Evolutionary conservation across 2,888 invertebrate species (phyloP).

Genomic region (Spilosoma lubricipeda): DNA sequence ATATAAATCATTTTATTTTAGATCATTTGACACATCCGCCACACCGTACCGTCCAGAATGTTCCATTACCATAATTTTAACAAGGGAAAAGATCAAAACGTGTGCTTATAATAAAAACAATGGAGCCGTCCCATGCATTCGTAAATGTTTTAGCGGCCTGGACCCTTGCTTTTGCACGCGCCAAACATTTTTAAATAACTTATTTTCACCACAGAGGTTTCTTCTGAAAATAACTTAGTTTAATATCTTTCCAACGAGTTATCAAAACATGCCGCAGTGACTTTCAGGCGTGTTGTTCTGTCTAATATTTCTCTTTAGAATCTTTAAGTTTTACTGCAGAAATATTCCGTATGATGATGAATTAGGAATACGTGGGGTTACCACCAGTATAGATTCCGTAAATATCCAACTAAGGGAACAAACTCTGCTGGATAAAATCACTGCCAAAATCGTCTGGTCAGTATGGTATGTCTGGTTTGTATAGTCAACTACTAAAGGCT

Average conservation of each 20-base stretch:
- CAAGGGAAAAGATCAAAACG: slow-evolving; percentile 67
- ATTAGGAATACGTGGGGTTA: neutral
- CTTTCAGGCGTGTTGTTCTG: neutral
- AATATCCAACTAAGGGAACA: too few species aligned
- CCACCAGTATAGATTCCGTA: too few species aligned
- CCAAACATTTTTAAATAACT: slow-evolving; percentile 59
- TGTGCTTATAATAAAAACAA: slow-evolving; percentile 79
- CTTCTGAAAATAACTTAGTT: slow-evolving; percentile 52
- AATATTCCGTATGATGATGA: neutral
- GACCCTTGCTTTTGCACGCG: slow-evolving; percentile 59
- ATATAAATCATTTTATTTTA: slow-evolving; percentile 47
- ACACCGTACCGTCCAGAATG: slow-evolving; percentile 57
- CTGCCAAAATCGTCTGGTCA: too few species aligned
- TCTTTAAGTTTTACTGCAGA: neutral
- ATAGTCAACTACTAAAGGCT: too few species aligned
- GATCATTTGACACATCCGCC: slow-evolving; percentile 55
- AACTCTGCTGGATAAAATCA: too few species aligned
- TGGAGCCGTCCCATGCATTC: slow-evolving; percentile 62
- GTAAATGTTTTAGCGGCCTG: slow-evolving; percentile 71
- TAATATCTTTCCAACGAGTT: slow-evolving; percentile 28
- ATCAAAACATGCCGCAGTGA: slow-evolving; percentile 22
- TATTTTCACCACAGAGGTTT: slow-evolving; percentile 43
- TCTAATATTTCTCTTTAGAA: neutral
- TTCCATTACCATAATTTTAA: slow-evolving; percentile 74
- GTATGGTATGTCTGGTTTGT: too few species aligned